Evolutionary conservation across 2,113 vertebrate species (phyloP).

Genomic region (Mustela nigripes): DNA sequence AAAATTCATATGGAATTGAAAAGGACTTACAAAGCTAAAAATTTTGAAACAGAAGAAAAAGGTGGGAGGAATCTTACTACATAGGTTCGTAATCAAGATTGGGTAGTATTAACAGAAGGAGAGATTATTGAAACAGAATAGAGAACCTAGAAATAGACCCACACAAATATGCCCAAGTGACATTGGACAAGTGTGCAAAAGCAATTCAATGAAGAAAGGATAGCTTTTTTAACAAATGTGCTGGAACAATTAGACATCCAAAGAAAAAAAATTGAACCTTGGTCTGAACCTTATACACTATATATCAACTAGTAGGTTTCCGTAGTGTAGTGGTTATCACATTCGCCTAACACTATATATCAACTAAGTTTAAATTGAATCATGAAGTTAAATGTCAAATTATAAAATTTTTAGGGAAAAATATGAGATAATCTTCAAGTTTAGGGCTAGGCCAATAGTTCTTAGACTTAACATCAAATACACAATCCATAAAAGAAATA

Average conservation of each 20-base stretch:
- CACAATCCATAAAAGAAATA: background rate
- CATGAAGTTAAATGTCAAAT: background rate
- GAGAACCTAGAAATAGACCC: background rate
- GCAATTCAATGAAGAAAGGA: background rate
- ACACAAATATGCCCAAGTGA: background rate
- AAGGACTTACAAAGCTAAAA: background rate
- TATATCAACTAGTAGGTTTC: background rate
- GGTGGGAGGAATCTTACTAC: background rate
- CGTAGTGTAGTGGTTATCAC: too few relatives aligned
- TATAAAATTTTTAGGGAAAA: background rate
- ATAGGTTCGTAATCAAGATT: background rate
- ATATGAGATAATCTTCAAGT: background rate
- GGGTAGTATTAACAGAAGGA: background rate
- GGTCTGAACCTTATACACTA: background rate
- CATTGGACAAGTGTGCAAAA: background rate
- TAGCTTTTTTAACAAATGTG: background rate
- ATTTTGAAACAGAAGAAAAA: background rate
- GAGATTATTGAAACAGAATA: background rate
- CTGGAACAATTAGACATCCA: background rate
- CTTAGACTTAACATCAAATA: background rate
- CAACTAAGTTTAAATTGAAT: conserved; percentile 24
- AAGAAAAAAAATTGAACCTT: background rate
- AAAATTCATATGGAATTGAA: background rate
- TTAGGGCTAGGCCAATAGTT: background rate
- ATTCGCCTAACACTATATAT: background rate